phyloP scores from a whole-genome alignment of 2,888 invertebrate genomes.

The Caenorhabditis becei region DNA sequence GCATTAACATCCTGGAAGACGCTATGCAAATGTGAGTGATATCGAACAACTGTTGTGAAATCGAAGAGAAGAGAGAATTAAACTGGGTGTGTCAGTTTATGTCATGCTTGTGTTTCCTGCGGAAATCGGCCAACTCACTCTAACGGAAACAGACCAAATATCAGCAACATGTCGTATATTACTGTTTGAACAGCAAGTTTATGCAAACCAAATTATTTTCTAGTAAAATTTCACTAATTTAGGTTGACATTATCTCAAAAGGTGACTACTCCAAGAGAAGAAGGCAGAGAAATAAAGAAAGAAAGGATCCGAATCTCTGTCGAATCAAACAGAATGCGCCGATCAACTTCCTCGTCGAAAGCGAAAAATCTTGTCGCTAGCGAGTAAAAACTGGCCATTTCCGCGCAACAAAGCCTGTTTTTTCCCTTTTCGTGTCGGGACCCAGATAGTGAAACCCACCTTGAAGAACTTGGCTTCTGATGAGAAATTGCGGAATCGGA shows the following conservation, averaged over 20 bases:
- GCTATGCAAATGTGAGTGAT: too few species aligned
- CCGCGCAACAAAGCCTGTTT: neutral
- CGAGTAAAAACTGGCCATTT: slow-evolving; percentile 1
- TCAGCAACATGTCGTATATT: neutral
- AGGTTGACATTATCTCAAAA: too few species aligned
- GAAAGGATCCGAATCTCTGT: neutral
- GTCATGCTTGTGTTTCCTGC: slow-evolving; percentile 30
- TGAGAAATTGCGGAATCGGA: slow-evolving; percentile 17
- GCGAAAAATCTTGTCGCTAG: slow-evolving; percentile 13
- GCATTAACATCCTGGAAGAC: too few species aligned
- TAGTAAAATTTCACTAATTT: too few species aligned
- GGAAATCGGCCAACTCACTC: slow-evolving; percentile 1
- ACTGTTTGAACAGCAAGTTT: too few species aligned
- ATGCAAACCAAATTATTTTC: too few species aligned
- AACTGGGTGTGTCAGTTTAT: slow-evolving; percentile 31
- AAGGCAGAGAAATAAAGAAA: neutral
- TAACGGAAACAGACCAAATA: neutral
- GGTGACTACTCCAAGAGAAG: neutral
- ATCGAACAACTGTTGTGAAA: slow-evolving; percentile 3
- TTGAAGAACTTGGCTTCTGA: slow-evolving; percentile 50
- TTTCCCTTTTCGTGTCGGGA: slow-evolving; percentile 27
- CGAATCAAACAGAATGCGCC: neutral
- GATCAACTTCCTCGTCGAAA: slow-evolving; percentile 26
- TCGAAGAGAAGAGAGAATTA: neutral
- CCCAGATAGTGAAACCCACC: slow-evolving; percentile 46